phyloP scores from a whole-genome alignment of 2,888 invertebrate genomes.

The Cryptocephalus moraei region DNA sequence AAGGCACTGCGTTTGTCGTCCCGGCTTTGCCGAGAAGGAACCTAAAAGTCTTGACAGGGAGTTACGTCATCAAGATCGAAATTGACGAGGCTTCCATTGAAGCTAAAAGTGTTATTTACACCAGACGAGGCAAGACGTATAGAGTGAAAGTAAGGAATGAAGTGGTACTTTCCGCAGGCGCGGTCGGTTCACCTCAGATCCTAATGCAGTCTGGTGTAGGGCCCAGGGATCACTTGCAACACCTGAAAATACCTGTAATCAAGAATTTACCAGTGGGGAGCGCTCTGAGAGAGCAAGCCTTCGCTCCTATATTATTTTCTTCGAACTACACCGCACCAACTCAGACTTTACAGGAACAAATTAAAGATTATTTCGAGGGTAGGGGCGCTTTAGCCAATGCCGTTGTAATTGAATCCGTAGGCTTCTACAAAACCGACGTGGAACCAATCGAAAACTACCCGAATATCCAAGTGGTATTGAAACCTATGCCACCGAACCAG shows the following conservation, averaged over 20 bases:
- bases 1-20: slow-evolving; percentile 63
- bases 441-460: background rate
- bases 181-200: slow-evolving; percentile 72
- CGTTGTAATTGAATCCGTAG: background rate
- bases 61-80: slow-evolving; percentile 50
- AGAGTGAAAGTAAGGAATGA: slow-evolving; percentile 53
- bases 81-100: slow-evolving; percentile 48
- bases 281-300: slow-evolving; percentile 68
- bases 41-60: slow-evolving; percentile 38
- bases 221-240: slow-evolving; percentile 47
- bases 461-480: slow-evolving; percentile 1
- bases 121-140: slow-evolving; percentile 45
- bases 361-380: slow-evolving; percentile 38
- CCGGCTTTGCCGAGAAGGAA: slow-evolving; percentile 54
- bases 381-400: slow-evolving; percentile 4
- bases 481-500: background rate
- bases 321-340: slow-evolving; percentile 45
- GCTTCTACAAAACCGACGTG: slow-evolving; percentile 1
- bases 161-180: slow-evolving; percentile 68
- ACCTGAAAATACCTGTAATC: slow-evolving; percentile 48
- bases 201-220: slow-evolving; percentile 75
- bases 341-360: slow-evolving; percentile 32
- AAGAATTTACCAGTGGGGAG: slow-evolving; percentile 62
- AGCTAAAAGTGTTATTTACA: slow-evolving; percentile 46
- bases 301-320: slow-evolving; percentile 56